Evolutionary conservation across 2,113 vertebrate species (phyloP), one percentile per base, ranked within the genome.

Genomic region (Nyctereutes procyonoides): DNA sequence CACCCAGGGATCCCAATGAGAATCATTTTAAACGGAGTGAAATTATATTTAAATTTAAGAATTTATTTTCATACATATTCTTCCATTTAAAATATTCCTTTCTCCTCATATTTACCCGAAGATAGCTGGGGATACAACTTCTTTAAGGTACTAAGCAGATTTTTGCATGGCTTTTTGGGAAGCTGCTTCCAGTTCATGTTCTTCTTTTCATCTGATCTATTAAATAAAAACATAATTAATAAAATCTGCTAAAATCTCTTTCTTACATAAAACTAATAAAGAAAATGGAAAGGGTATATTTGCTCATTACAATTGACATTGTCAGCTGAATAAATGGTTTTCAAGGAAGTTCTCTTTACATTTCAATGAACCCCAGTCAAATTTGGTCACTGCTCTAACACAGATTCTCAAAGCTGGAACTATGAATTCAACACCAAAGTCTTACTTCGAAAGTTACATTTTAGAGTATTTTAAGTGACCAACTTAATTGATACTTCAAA

Each of bases 81-180:
- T 85, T 81, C 76, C 62, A 84, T 76, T 76, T 88, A 93, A 92
- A 81, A 80, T 20, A 62, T 79, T 55, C 60, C n/a, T 93, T 96
- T 88, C 51, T 53, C 43, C 6, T 93, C 48, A 26, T 85, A 88
- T 63, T 98, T 99, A 99, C 99, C 99, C 95, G 99, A 98, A 98
- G 98, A 98, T 74, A 99, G 98, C 95, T 99, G 99, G 71, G 99
- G 99, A 97, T 99, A 98, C 93, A 99, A 97, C 98, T 99, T 99
- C 98, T 97, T 99, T 93, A 99, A 98, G 17, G 98, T 98, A 98
- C 98, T 99, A 17, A 99, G 97, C 20, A 99, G 99, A 98, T 95
- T 99, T 98, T 99, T 99, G 98, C 99, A 99, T 0, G 99, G 99
- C 95, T 99, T 99, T 99, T 99, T 99, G 63, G 99, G 99, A 97